phyloP scores from a whole-genome alignment of 2,797 vertebrate species.

The Zenarchopterus dispar region DNA sequence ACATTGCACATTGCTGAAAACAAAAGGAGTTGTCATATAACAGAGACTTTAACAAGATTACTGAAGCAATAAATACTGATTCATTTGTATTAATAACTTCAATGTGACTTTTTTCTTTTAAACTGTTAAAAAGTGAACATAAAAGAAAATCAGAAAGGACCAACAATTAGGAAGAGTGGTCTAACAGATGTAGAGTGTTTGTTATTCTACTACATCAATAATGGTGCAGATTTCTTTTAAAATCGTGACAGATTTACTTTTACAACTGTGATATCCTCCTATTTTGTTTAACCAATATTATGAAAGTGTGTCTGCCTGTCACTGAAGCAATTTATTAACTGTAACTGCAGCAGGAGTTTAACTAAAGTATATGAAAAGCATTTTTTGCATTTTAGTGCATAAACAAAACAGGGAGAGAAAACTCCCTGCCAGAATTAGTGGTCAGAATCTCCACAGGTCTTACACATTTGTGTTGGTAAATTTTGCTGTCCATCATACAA shows the following conservation, averaged over 20 bases:
- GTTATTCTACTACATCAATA: too few species aligned
- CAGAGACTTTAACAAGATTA: constrained; percentile 14
- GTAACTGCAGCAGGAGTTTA: background rate
- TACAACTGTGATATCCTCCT: background rate
- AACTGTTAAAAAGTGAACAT: too few species aligned
- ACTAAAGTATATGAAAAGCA: background rate
- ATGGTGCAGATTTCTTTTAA: too few species aligned
- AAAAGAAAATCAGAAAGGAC: too few species aligned
- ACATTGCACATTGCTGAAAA: constrained; percentile 18
- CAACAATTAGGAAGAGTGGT: too few species aligned
- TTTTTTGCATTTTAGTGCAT: background rate
- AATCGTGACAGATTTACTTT: too few species aligned
- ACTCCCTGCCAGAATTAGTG: background rate
- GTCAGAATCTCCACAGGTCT: background rate
- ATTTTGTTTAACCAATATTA: background rate
- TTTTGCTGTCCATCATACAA: constrained; percentile 7
- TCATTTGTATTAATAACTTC: background rate
- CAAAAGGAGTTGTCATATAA: background rate
- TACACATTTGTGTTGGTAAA: background rate
- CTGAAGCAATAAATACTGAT: constrained; percentile 9
- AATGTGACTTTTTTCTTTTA: background rate
- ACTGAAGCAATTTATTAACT: background rate
- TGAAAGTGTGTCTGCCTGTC: background rate
- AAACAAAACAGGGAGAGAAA: background rate
- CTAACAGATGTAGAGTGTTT: too few species aligned